A percentile compares a stretch with the other conserved stretches of the same genome.
phyloP scores from a whole-genome alignment of 2,797 vertebrate species.

The Hapalemur alaotrensis region DNA sequence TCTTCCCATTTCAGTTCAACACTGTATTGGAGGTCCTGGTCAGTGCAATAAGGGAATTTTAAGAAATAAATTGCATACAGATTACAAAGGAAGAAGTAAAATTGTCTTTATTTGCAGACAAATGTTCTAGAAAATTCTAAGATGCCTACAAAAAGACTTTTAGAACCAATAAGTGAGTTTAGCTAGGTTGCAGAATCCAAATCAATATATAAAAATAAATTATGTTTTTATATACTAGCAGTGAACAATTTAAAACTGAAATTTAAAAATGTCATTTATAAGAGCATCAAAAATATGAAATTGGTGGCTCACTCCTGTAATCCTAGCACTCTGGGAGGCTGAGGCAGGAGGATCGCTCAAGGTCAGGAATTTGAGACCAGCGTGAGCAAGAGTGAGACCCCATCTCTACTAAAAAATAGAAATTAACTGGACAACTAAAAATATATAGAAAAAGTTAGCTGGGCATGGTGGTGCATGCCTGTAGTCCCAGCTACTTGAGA shows the following conservation, averaged over 20 bases:
- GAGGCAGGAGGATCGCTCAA: no score
- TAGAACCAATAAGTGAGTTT: not conserved
- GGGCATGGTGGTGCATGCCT: no score
- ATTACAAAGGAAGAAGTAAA: conserved; percentile 28
- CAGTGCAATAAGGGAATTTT: not conserved
- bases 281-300: not conserved
- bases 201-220: not conserved
- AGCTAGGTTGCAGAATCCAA: not conserved
- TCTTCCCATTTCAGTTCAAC: not conserved
- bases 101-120: not conserved
- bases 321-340: no score
- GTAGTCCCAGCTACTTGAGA: no score
- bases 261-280: not conserved
- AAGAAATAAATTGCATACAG: not conserved
- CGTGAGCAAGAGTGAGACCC: no score
- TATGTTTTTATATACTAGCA: not conserved
- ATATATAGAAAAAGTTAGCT: no score
- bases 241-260: not conserved
- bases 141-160: not conserved
- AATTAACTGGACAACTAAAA: no score
- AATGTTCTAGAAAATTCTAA: not conserved
- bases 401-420: no score
- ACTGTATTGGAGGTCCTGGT: not conserved
- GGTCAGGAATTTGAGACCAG: no score
- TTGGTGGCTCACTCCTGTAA: not conserved